Base-by-base conservation (phyloP, 1,140 invertebrate species). In the Papilio polytes region DNA sequence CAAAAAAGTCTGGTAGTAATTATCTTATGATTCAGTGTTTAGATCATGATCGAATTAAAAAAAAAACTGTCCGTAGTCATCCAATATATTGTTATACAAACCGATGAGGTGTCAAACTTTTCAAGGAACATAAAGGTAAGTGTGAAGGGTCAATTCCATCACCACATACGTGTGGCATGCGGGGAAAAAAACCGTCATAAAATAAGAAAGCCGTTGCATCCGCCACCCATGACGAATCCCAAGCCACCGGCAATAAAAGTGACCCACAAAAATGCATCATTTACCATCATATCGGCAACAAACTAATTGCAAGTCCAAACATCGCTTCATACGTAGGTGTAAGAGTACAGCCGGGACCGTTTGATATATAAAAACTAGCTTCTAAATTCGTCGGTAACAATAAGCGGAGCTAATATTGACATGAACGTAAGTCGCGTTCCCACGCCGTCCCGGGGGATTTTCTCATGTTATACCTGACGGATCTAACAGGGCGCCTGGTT, bases 251-350 rank as follows among this genome's bases (percentile, higher is more conserved):
- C 85, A 91, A 92, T 94, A 92, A 93, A 94, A 92, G 83, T 92
- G 90, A 90, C 87, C 92, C 89, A 91, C 93, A 93, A 94, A 93
- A 91, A 94, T 92, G 91, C 92, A 93, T 94, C 94, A 94, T 94
- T 93, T 94, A 94, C 92, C 91, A 94, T 93, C 92, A 90, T 93
- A 93, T 92, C 91, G 92, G 90, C 91, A 89, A 87, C 90, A 93
- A 86, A 89, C 91, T 94, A 94, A 94, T 94, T 90, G 92, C 88
- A 92, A 93, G 93, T 86, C 83, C 89, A 93, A 91, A 94, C 88
- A 93, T 78, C 80, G 74, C 31, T 31, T 72, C 66, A 77, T 82
- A 90, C 87, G 91, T 93, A 92, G 92, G 93, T 93, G 93, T 93
- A 90, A 90, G 90, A 92, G 86, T 85, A 83, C 85, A 86, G 82